These are phyloP conservation scores for Scaptomyza graminum DNA, from an alignment of 1,140 invertebrate genomes.

Conservation along the genomic window DNA sequence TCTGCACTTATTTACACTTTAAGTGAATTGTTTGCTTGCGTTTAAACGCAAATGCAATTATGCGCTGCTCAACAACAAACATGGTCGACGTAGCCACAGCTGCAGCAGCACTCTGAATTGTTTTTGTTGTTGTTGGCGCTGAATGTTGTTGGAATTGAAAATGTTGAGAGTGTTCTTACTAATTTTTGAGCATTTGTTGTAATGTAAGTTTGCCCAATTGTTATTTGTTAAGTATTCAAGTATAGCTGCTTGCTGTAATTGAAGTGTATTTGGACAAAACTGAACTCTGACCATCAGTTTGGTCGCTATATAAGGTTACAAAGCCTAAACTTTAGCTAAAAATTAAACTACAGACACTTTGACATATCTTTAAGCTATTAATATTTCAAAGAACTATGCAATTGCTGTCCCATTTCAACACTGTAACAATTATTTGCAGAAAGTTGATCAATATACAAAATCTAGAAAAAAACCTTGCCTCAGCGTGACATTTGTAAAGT, in stretches of 20 bases:
- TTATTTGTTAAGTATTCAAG: slow-evolving; percentile 20
- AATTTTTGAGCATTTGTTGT: slow-evolving; percentile 68
- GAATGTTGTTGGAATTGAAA: not conserved
- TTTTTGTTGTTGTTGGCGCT: slow-evolving; percentile 33
- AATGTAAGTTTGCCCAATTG: slow-evolving; percentile 51
- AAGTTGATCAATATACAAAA: slow-evolving; percentile 18
- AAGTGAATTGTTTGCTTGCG: slow-evolving; percentile 82
- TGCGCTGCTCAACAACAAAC: slow-evolving; percentile 49
- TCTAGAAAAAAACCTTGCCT: not conserved
- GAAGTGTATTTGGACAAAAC: slow-evolving; percentile 33
- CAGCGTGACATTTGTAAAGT: slow-evolving; percentile 17
- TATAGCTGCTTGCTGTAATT: slow-evolving; percentile 36
- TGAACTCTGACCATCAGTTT: not conserved
- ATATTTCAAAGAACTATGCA: not conserved
- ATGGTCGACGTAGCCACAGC: slow-evolving; percentile 26
- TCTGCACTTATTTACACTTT: slow-evolving; percentile 77
- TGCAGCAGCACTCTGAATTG: slow-evolving; percentile 25
- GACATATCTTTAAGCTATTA: not conserved
- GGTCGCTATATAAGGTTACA: not conserved
- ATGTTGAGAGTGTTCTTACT: slow-evolving; percentile 59
- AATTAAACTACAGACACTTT: not conserved
- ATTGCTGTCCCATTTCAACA: not conserved
- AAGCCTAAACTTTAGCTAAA: too few species aligned
- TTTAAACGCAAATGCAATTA: slow-evolving; percentile 74
- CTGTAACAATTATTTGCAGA: not conserved